Evolutionary conservation across 2,888 invertebrate genomes (phyloP), one percentile per base, ranked within the genome.

Genomic region (Sycophila texana): DNA sequence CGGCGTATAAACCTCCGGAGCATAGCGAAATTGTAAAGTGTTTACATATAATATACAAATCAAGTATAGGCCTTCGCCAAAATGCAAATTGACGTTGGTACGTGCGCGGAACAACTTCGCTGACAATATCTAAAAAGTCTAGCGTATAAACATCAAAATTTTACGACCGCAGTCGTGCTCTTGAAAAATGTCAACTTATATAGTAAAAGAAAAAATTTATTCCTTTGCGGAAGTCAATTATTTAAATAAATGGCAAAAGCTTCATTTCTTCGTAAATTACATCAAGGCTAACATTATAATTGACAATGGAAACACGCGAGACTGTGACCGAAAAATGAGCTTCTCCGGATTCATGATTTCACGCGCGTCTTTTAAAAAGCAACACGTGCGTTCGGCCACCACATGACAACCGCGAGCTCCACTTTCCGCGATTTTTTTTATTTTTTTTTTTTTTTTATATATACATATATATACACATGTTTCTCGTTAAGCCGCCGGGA

Each of bases 321-420:
- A n/a, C n/a, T 14, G 51, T 72, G 60, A 61, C 51, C 61, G 51
- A 72, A 71, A 72, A 72, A 51, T 72, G 18, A 61, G 61, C 72
- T 61, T 72, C 60, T 49, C 26, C 49, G 51, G 51, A 61, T 61
- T 72, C 60, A 26, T 61, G 51, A 61, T 72, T 51, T 61, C 49
- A 60, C 51, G 51, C 13, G 5, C 13, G 72, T 61, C 72, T 18
- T 72, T 61, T 14, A 26, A 61, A 60, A 72, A 61, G 72, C 61
- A 51, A 49, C n/a, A 7, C 58, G 51, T 47, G 3, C n/a, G 61
- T 26, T 63, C 16, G 14, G 61, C 39, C 61, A 49, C 47, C 16
- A 47, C 47, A 3, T 51, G 51, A 51, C 72, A 72, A 30, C 61
- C n/a, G 26, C 82, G 61, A 49, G 49, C 61, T 61, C n/a, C 10